Base-by-base conservation (phyloP, 2,113 vertebrate genomes). In the Sapajus apella region DNA sequence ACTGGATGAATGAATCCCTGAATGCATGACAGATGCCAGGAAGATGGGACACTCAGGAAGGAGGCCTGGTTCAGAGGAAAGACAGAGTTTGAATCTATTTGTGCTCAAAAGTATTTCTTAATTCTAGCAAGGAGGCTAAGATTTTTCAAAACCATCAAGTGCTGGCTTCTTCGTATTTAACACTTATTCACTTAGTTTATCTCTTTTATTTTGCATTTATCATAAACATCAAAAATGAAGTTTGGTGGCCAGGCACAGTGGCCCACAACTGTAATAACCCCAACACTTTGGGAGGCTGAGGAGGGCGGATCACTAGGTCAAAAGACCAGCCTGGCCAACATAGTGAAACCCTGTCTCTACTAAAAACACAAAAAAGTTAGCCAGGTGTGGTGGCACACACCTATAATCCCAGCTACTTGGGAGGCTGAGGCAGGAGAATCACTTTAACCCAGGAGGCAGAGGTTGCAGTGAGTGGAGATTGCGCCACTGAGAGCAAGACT, bases 161-260 rank as follows among this genome's bases (percentile, higher is more conserved):
- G 37, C 52, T n/a, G 72, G 23, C 79, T 79, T 83, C 58, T 52
- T 68, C 17, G 1, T 64, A 70, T 79, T 88, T 45, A 76, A 79
- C 66, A 75, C 58, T 58, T 95, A 79, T 45, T 84, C 32, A 64
- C 75, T 73, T 70, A 91, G 58, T 94, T 92, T 50, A 70, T 70
- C 35, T 76, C 68, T 82, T 95, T 64, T 61, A 72, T 64, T n/a
- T 89, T 86, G 61, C 77, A 80, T 87, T 94, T 58, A 91, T 47
- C 83, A 92, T 27, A 95, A 89, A 95, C 52, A 91, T 23, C 70
- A 77, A 77, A 95, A 92, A 94, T 37, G 79, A 12, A 13, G 2
- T 64, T 64, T 64, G 72, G 37, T 17, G 52, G 52, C 52, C 16
- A 16, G 52, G 16, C 16, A 5, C 5, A 5, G 16, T 52, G 52